phyloP scores from a whole-genome alignment of 2,113 vertebrate species.

The Glaucomys volans region DNA sequence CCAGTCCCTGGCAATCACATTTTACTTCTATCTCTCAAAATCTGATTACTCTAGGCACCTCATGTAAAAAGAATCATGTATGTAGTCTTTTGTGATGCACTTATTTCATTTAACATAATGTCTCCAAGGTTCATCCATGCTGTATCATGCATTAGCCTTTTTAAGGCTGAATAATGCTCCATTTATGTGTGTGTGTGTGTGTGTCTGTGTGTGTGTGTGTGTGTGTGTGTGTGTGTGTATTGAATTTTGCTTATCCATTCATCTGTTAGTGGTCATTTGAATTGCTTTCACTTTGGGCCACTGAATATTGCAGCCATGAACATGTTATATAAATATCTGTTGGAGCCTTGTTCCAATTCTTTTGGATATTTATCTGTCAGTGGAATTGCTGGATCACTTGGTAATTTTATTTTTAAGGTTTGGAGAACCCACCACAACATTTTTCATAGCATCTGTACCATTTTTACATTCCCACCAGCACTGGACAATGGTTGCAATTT shows the following conservation, averaged over 20 bases:
- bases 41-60: background rate
- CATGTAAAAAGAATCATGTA: background rate
- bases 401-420: slow-evolving; percentile 9
- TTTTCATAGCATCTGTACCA: background rate
- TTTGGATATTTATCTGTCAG: background rate
- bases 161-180: background rate
- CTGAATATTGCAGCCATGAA: background rate
- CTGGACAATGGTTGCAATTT: background rate
- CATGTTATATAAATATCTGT: background rate
- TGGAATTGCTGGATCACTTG: background rate
- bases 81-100: background rate
- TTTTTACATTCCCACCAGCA: background rate
- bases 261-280: background rate
- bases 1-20: background rate
- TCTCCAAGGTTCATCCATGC: background rate
- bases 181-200: too few species aligned
- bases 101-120: background rate
- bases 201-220: accelerated
- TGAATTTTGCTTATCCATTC: background rate
- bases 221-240: too few species aligned
- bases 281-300: background rate
- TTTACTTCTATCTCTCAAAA: background rate
- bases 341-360: background rate
- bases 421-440: background rate
- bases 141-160: background rate